Evolutionary conservation across 2,888 invertebrate species (phyloP).

Genomic region (Matsumyia berberina): DNA sequence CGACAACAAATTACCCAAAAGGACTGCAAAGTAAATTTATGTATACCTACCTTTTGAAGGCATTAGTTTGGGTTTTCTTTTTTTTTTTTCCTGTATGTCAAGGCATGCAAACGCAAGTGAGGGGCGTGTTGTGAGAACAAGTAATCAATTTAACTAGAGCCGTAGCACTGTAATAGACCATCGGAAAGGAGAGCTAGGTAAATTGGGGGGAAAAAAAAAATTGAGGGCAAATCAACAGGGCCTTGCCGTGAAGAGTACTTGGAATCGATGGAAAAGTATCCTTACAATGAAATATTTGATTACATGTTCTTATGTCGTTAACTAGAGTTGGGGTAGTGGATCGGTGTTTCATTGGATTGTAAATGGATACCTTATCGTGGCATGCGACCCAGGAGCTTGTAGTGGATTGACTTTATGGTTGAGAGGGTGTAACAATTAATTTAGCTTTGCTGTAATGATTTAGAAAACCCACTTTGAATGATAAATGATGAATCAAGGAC

Average conservation of each 20-base stretch:
- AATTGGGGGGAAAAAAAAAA: background rate
- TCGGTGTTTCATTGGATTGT: too few relatives aligned
- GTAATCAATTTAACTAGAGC: conserved; percentile 14
- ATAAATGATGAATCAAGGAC: too few relatives aligned
- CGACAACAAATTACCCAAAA: conserved; percentile 10
- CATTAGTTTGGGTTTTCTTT: background rate
- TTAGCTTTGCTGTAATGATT: too few relatives aligned
- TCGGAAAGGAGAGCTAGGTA: background rate
- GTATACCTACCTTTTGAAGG: background rate
- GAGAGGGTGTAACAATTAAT: too few relatives aligned
- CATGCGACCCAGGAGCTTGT: too few relatives aligned
- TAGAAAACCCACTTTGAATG: too few relatives aligned
- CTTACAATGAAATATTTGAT: too few relatives aligned
- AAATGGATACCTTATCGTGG: too few relatives aligned
- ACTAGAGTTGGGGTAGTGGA: too few relatives aligned
- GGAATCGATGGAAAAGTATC: too few relatives aligned
- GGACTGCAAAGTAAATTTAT: conserved; percentile 16
- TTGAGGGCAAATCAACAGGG: background rate
- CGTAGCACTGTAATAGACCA: background rate
- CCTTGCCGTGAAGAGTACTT: background rate
- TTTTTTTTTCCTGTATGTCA: background rate
- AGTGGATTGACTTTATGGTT: too few relatives aligned
- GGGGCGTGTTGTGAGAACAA: background rate
- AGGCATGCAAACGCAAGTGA: background rate
- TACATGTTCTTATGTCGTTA: too few relatives aligned